Conservation (phyloP, 2,888 invertebrate species). For the Plebejus melissa region DNA sequence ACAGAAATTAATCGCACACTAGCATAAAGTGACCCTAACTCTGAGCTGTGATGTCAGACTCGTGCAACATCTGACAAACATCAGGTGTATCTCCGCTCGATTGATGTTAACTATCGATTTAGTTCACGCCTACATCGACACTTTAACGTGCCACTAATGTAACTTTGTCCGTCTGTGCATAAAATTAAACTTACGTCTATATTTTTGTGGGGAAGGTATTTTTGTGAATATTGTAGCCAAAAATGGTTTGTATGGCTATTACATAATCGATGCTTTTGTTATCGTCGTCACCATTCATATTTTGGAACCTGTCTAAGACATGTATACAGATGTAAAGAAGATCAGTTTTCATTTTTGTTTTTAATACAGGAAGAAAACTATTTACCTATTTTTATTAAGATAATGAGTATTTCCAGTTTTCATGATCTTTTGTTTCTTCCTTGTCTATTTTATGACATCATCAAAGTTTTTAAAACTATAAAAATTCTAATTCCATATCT, state of each 20-base stretch:
- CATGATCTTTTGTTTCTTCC: no score
- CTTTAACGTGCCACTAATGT: not conserved
- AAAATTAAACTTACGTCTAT: not conserved
- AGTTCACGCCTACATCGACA: conserved; percentile 22
- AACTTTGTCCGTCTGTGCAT: not conserved
- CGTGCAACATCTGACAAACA: conserved; percentile 16
- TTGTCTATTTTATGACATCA: no score
- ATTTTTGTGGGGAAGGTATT: not conserved
- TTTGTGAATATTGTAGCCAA: not conserved
- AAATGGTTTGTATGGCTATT: not conserved
- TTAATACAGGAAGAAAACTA: no score
- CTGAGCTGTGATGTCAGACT: not conserved
- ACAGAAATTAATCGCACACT: not conserved
- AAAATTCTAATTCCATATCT: no score
- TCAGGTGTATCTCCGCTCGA: conserved; percentile 19
- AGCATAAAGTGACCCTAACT: not conserved
- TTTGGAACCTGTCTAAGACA: no score
- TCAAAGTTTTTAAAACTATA: no score
- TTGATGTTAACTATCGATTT: conserved; percentile 24
- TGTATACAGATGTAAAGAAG: no score
- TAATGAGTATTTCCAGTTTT: no score
- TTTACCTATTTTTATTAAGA: no score
- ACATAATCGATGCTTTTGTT: no score
- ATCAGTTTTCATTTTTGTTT: no score
- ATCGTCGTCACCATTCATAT: not conserved